Evolutionary conservation across 2,113 vertebrate species (phyloP).

Genomic region (Tamias sibiricus): DNA sequence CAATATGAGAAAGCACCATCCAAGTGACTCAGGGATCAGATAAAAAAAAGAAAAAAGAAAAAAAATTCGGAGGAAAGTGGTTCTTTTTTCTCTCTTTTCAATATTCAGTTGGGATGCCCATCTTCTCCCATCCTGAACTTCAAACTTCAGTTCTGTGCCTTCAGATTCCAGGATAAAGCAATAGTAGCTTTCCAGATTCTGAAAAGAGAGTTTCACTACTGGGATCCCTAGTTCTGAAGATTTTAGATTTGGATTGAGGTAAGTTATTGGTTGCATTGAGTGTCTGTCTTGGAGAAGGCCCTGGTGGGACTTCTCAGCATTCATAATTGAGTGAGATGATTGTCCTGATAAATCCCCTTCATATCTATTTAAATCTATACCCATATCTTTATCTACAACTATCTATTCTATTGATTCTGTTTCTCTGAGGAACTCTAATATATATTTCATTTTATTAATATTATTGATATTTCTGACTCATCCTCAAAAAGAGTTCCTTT

Average conservation of each 20-base stretch:
- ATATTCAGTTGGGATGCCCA: rapidly evolving
- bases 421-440: not conserved
- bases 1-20: not conserved
- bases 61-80: not conserved
- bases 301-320: not conserved
- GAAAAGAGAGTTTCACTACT: not conserved
- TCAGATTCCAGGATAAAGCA: not conserved
- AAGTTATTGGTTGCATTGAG: not conserved
- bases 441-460: not conserved
- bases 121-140: not conserved
- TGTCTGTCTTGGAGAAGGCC: too few relatives aligned
- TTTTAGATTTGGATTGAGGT: not conserved
- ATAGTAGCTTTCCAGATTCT: not conserved
- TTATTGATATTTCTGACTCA: not conserved
- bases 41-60: not conserved
- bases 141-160: not conserved
- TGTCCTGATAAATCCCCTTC: not conserved
- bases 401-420: not conserved
- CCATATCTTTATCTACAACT: not conserved
- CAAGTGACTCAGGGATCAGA: not conserved
- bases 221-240: too few relatives aligned
- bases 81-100: not conserved
- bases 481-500: not conserved
- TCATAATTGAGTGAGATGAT: not conserved
- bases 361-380: not conserved